Evolutionary conservation across 2,797 vertebrate genomes (phyloP).

Genomic region (Nyctibius grandis): DNA sequence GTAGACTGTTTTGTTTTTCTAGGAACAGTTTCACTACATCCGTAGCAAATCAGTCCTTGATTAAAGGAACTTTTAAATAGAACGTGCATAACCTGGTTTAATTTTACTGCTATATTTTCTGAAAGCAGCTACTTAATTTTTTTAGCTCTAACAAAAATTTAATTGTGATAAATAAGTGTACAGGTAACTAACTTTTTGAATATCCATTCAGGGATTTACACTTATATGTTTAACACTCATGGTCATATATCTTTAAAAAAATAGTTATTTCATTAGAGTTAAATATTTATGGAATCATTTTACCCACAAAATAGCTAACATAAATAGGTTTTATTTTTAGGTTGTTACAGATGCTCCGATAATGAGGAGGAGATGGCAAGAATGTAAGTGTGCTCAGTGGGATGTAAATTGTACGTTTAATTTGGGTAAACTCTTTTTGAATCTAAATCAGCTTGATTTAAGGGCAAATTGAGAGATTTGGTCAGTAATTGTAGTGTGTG

Average conservation of each 20-base stretch:
- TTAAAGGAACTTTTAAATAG: neutral
- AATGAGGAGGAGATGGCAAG: conserved; percentile 19
- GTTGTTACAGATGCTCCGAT: neutral
- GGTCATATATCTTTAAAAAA: neutral
- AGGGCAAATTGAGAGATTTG: neutral
- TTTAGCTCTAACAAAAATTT: neutral
- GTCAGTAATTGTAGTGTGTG: neutral
- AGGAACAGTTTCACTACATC: neutral
- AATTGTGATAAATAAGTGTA: neutral
- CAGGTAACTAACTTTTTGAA: neutral
- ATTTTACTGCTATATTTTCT: neutral
- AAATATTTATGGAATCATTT: neutral
- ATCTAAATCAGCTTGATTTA: neutral
- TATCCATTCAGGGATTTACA: neutral
- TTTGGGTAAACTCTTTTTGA: neutral
- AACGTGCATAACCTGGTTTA: neutral
- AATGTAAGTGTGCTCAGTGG: conserved; percentile 12
- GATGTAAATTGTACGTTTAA: neutral
- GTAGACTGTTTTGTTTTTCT: neutral
- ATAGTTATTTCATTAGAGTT: neutral
- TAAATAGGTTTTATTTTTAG: conserved; percentile 11
- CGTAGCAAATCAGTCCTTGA: neutral
- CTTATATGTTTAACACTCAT: neutral
- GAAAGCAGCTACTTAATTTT: neutral
- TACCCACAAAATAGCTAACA: neutral